Conservation (phyloP, 2,797 vertebrate genomes). For the Rhynchonycteris naso region DNA sequence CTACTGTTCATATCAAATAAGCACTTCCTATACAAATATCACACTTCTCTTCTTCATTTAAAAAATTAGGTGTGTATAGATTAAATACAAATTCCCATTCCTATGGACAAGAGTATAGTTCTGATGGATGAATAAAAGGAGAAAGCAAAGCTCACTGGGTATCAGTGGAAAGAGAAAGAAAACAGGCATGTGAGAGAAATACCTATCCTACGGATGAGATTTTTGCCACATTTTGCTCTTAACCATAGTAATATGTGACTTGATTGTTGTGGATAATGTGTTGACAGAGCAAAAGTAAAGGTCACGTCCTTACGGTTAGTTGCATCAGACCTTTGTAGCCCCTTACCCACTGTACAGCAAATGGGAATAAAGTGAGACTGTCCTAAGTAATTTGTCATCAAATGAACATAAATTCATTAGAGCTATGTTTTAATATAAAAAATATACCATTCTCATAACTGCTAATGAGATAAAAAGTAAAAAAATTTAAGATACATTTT, state of each 20-base stretch:
- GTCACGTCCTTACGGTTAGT: background rate
- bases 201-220: background rate
- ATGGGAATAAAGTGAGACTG: conserved; percentile 30
- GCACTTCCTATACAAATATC: background rate
- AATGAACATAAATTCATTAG: background rate
- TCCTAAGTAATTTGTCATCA: conserved; percentile 6
- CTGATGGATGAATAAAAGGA: background rate
- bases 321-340: background rate
- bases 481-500: background rate
- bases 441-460: conserved; percentile 19
- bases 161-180: background rate
- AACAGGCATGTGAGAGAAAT: background rate
- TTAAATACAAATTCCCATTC: conserved; percentile 1
- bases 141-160: conserved; percentile 19
- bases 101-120: background rate
- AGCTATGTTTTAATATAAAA: conserved; percentile 40
- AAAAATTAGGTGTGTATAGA: background rate
- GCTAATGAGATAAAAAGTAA: conserved; percentile 14
- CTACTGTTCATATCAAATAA: conserved; percentile 77
- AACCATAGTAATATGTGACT: background rate
- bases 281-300: background rate
- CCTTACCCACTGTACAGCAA: background rate
- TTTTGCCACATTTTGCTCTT: conserved; percentile 39
- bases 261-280: conserved; percentile 10
- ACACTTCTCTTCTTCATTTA: background rate